phyloP scores from a whole-genome alignment of 2,113 vertebrate species.

The Carettochelys insculpta region DNA sequence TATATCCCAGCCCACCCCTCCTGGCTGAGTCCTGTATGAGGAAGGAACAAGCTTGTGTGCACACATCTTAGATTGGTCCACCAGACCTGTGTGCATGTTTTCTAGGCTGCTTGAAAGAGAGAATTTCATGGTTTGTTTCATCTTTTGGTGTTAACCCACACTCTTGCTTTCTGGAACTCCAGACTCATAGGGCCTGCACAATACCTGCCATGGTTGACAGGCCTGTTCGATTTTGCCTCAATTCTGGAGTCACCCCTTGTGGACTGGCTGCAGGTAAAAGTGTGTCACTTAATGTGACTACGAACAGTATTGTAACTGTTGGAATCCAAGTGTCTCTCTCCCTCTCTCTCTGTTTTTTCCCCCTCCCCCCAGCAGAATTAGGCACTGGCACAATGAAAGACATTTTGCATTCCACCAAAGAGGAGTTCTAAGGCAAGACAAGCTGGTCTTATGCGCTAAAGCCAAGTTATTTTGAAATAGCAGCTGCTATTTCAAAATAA shows the following conservation, averaged over 20 bases:
- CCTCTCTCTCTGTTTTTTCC: background rate
- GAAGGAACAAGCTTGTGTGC: background rate
- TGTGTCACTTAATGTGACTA: background rate
- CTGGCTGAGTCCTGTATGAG: background rate
- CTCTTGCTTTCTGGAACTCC: background rate
- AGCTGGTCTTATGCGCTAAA: no score
- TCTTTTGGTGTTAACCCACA: background rate
- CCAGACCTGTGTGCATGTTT: background rate
- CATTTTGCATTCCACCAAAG: background rate
- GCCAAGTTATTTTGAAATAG: no score
- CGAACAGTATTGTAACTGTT: background rate
- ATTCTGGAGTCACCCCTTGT: background rate
- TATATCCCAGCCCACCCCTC: accelerated
- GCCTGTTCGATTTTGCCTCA: background rate
- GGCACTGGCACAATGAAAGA: background rate
- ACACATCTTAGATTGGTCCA: background rate
- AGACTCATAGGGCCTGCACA: background rate
- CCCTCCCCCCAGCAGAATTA: background rate
- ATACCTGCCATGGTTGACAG: background rate
- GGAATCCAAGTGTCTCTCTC: background rate
- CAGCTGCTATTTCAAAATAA: no score
- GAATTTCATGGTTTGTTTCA: background rate
- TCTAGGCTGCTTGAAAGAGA: background rate
- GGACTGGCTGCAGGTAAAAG: accelerated
- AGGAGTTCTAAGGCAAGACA: conserved; percentile 3